A percentile compares a stretch with the other conserved stretches of the same genome.
Evolutionary conservation across 2,888 invertebrate genomes (phyloP).

Genomic region (Stegana nigrithorax): DNA sequence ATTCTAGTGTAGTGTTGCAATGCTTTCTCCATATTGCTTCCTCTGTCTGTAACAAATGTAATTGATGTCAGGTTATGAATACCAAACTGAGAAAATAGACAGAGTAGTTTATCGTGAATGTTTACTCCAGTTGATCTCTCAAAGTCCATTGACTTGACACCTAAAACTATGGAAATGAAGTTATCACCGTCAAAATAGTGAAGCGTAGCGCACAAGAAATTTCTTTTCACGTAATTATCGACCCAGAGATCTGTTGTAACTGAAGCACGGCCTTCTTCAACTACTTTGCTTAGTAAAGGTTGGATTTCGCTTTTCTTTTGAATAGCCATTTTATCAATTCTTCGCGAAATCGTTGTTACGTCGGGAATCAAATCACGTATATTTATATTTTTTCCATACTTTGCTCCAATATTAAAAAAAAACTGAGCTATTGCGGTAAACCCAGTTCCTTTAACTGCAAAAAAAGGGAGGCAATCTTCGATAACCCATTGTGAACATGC

Average conservation of each 20-base stretch:
- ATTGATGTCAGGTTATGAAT: constrained; percentile 24
- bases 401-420: constrained; percentile 31
- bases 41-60: constrained; percentile 26
- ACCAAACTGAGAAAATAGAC: constrained; percentile 24
- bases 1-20: constrained; percentile 14
- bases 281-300: constrained; percentile 16
- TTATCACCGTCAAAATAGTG: constrained; percentile 26
- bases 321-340: too few species aligned
- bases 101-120: constrained; percentile 22
- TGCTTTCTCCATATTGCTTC: constrained; percentile 16
- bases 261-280: constrained; percentile 23
- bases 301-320: constrained; percentile 1
- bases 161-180: constrained; percentile 22
- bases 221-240: constrained; percentile 22
- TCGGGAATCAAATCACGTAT: too few species aligned
- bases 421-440: constrained; percentile 21
- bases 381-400: constrained; percentile 26
- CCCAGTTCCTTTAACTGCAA: constrained; percentile 14
- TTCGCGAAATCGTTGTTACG: too few species aligned
- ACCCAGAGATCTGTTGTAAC: constrained; percentile 28
- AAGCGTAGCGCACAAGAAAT: constrained; percentile 22
- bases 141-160: constrained; percentile 23
- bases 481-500: constrained; percentile 14
- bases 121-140: constrained; percentile 29
- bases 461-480: constrained; percentile 29